phyloP scores from a whole-genome alignment of 2,113 vertebrate genomes.

The Donacobius atricapilla region DNA sequence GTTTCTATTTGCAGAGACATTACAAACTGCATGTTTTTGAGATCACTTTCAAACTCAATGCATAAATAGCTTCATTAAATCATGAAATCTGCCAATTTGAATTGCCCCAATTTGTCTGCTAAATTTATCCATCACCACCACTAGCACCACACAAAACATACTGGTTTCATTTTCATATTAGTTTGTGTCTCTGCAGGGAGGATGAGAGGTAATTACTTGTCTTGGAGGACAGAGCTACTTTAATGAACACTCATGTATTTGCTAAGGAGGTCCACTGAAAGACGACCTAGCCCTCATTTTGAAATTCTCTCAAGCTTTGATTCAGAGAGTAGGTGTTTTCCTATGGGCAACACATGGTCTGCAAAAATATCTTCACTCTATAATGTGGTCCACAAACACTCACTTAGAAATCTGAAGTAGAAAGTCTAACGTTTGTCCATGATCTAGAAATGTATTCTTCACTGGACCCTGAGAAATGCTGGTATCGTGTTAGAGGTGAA shows the following conservation, averaged over 20 bases:
- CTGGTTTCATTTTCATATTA: background rate
- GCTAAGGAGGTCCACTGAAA: background rate
- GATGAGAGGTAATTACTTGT: background rate
- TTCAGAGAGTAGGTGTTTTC: background rate
- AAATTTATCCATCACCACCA: background rate
- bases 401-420: background rate
- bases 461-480: background rate
- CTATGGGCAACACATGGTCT: background rate
- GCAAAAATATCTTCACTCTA: background rate
- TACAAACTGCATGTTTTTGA: background rate
- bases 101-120: background rate
- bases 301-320: background rate
- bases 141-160: background rate
- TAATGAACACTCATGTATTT: background rate
- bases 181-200: background rate
- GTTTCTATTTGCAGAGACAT: background rate
- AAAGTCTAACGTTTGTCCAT: background rate
- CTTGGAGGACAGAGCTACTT: background rate
- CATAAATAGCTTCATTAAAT: background rate
- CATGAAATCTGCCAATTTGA: background rate
- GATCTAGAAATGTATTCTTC: background rate
- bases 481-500: background rate
- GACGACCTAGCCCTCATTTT: background rate
- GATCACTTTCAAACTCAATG: background rate
- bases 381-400: background rate